Conservation (phyloP, 2,888 invertebrate species). For the Altica lythri region DNA sequence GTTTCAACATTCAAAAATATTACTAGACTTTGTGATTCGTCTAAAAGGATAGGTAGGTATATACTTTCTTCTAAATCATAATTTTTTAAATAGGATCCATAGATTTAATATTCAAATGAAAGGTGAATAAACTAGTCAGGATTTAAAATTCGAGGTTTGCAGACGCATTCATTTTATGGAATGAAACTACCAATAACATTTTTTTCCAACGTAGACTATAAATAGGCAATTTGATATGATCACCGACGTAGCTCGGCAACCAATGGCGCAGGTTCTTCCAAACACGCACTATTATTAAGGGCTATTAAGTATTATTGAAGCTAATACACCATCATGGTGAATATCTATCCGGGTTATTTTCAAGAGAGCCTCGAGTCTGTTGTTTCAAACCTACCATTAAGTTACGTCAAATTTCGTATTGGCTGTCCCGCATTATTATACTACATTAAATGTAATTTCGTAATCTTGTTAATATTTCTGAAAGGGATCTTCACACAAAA, state of each 20-base stretch:
- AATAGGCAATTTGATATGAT: constrained; percentile 58
- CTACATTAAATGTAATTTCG: constrained; percentile 25
- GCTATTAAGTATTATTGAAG: constrained; percentile 59
- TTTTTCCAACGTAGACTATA: constrained; percentile 55
- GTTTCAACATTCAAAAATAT: no score
- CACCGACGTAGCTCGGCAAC: constrained; percentile 45
- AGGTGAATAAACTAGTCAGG: no score
- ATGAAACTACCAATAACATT: constrained; percentile 57
- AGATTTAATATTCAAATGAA: no score
- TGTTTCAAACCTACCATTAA: constrained; percentile 51
- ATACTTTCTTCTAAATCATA: no score
- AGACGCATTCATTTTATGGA: constrained; percentile 54
- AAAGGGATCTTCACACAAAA: constrained; percentile 16
- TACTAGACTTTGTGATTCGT: no score
- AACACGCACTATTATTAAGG: constrained; percentile 58
- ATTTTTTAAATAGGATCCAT: no score
- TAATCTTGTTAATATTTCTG: constrained; percentile 23
- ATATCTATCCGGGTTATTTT: constrained; percentile 52
- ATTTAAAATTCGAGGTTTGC: no score
- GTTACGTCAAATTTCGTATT: constrained; percentile 52
- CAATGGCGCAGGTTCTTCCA: constrained; percentile 52
- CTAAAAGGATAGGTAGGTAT: no score
- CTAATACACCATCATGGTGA: constrained; percentile 54
- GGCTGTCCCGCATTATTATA: constrained; percentile 27
- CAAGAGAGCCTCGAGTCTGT: constrained; percentile 44